Evolutionary conservation across 2,113 vertebrate genomes (phyloP), one percentile per base, ranked within the genome.

Genomic region (Chionodraco myersi): DNA sequence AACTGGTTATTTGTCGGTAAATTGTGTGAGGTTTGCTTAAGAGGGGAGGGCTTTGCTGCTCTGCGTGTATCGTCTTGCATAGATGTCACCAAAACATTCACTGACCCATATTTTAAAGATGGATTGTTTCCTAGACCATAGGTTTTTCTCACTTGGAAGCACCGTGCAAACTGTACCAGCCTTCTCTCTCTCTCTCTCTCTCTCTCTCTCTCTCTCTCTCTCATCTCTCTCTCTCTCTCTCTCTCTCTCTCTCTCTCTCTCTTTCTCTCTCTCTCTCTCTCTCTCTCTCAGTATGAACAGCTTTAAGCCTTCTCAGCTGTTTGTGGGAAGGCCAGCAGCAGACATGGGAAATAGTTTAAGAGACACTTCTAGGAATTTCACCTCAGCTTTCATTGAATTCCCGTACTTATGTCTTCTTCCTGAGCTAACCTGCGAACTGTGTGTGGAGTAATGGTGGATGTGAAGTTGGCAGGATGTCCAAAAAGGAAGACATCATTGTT

Each of bases 31-130:
- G 41, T 30, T n/a, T 47, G 54, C 15, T 68, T 41, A 15, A 16
- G 49, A 44, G 66, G 53, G 16, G 34, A 74, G 57, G 69, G 30
- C 18, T 48, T 13, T 41, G 36, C 48, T 44, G 47, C 82, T 56
- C 56, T 75, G 80, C 90, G 0, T 85, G 89, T 77, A 53, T 88
- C 75, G 49, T 86, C 85, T 87, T 84, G 86, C 79, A 71, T 14
- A 70, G 73, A 65, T 72, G 76, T 61, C 1, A 75, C 69, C 69
- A 74, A 80, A 87, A 86, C 82, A 86, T 54, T 65, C 71, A 49
- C 21, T 88, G 91, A 86, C 89, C 84, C 86, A 82, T 79, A 81
- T 92, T 88, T 80, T 30, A 53, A 23, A 86, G 71, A 10, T 79
- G 79, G 58, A 58, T 59, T n/a, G 49, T 66, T 56, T 77, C 26